Evolutionary conservation across 2,113 vertebrate genomes (phyloP), one percentile per base, ranked within the genome.

Genomic region (Ancistrus triradiatus): DNA sequence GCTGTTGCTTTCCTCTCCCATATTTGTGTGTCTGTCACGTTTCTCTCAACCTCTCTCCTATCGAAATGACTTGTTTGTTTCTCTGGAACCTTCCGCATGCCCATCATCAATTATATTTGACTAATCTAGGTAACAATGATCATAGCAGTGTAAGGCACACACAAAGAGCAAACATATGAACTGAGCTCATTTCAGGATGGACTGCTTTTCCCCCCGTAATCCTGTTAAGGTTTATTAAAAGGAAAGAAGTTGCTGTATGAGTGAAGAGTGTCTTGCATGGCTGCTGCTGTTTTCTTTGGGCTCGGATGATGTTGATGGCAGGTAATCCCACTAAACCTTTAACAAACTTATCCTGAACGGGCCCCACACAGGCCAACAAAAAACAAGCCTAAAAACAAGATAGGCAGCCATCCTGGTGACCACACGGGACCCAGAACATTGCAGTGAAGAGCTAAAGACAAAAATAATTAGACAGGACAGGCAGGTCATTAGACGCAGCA

Each of bases 1-100:
- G 91, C 91, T 97, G 90, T 90, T 91, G 91, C 91, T 91, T 91
- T 91, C 78, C 56, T 66, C 65, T 43, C 40, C 65, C 63, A 59
- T 78, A 90, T 87, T 85, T 88, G 84, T 90, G 77, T 58, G 73
- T 90, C 86, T 88, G 85, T 87, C 89, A 89, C 85, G 87, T 85
- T 90, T 91, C 88, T 89, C 43, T 70, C 50, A 25, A 61, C 37
- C 40, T 62, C 53, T 61, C 25, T 22, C 47, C 25, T 10, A 38
- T 55, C 27, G 31, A 10, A 51, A 57, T 42, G 63, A 63, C 67
- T 66, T 66, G 51, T 59, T 74, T 59, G 33, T 68, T 58, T 66
- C 58, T 28, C 48, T 64, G 59, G 59, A 64, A 72, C 50, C 49
- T 68, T 72, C 64, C 68, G 68, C 65, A 62, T 49, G 73, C 51